Evolutionary conservation across 2,888 invertebrate species (phyloP).

Genomic region (Isotomurus palustris): DNA sequence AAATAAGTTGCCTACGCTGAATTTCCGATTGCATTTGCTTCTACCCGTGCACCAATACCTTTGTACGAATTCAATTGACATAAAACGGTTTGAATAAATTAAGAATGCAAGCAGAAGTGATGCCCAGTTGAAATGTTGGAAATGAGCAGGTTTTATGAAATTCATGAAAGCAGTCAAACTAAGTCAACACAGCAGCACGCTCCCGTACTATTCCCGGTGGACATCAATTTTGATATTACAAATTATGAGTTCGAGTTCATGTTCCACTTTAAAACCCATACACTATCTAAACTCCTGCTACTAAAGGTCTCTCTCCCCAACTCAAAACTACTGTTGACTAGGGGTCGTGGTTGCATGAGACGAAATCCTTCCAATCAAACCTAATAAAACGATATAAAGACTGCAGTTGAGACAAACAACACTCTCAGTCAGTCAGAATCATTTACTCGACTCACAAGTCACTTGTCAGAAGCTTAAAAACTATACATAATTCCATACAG

Average conservation of each 20-base stretch:
- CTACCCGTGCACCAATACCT: too few species aligned
- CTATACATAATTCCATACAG: too few species aligned
- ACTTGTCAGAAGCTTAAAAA: too few species aligned
- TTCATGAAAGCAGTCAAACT: conserved; percentile 27
- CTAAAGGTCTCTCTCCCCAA: not conserved
- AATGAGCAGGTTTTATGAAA: conserved; percentile 2
- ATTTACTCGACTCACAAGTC: too few species aligned
- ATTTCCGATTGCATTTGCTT: too few species aligned
- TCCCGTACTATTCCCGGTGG: conserved; percentile 29
- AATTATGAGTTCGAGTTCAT: conserved; percentile 22
- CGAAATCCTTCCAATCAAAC: conserved; percentile 5
- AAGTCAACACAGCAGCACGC: conserved; percentile 36
- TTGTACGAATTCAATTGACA: too few species aligned
- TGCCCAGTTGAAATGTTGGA: too few species aligned
- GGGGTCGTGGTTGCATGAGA: not conserved
- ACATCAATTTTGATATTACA: conserved; percentile 35
- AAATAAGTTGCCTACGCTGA: too few species aligned
- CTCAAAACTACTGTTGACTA: too few species aligned
- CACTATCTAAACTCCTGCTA: not conserved
- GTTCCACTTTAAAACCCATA: conserved; percentile 3
- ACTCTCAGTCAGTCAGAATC: conserved; percentile 34
- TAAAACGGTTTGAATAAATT: too few species aligned
- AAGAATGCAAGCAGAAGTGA: too few species aligned
- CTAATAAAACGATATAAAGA: not conserved
- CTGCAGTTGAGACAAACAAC: conserved; percentile 1